These are phyloP conservation scores for Hippopotamyrus pictus DNA, from an alignment of 2,797 vertebrate genomes.

Conservation along the genomic window DNA sequence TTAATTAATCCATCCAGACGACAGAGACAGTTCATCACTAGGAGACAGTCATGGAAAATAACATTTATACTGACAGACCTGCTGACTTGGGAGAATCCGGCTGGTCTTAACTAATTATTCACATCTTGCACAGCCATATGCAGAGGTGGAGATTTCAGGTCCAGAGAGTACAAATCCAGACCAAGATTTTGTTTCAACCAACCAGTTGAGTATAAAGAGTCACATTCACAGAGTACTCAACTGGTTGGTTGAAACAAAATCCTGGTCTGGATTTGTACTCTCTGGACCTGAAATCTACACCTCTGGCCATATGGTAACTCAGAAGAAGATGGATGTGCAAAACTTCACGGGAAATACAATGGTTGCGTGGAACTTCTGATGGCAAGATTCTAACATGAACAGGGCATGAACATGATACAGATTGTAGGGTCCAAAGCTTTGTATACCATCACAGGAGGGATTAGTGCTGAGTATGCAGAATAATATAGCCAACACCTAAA, in stretches of 20 bases:
- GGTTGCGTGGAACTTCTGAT: neutral
- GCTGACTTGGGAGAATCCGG: neutral
- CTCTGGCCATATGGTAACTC: neutral
- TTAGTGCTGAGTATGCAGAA: neutral
- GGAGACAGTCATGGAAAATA: neutral
- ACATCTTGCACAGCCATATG: neutral
- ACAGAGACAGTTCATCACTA: neutral
- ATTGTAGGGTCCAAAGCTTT: neutral
- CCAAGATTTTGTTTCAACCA: neutral
- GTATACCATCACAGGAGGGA: neutral
- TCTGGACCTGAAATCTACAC: neutral
- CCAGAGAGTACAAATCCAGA: neutral
- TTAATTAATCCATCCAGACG: neutral
- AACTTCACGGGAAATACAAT: neutral
- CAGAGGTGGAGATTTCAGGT: neutral
- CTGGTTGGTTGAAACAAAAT: neutral
- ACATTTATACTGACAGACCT: neutral
- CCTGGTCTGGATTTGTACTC: neutral
- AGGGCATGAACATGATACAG: neutral
- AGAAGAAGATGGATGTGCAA: neutral
- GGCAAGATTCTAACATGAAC: neutral
- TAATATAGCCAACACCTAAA: neutral
- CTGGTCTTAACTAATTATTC: neutral
- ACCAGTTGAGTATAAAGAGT: neutral
- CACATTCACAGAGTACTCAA: neutral